Evolutionary conservation across 1,140 invertebrate species (phyloP).

Genomic region (Rhyzopertha dominica): DNA sequence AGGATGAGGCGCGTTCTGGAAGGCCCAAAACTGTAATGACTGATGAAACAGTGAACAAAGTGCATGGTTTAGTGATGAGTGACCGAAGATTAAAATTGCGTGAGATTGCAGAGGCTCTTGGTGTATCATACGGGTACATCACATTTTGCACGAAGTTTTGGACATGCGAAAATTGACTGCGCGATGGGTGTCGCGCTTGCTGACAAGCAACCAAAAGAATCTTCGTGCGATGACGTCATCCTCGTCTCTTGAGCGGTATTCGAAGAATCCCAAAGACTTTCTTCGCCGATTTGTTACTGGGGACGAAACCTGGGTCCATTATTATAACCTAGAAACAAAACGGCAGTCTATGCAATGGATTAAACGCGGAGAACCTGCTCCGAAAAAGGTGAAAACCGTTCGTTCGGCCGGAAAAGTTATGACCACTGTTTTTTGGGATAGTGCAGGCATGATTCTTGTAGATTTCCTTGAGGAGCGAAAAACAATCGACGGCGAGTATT

Average conservation of each 20-base stretch:
- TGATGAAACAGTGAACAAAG: too few relatives aligned
- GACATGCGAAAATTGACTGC: slow-evolving; percentile 10
- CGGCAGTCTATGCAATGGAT: slow-evolving; percentile 22
- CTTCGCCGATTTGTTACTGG: slow-evolving; percentile 28
- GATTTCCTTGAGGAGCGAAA: slow-evolving; percentile 14
- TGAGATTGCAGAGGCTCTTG: slow-evolving; percentile 6
- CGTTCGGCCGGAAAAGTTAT: slow-evolving; percentile 30
- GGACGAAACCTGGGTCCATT: slow-evolving; percentile 44
- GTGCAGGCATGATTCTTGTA: slow-evolving; percentile 15
- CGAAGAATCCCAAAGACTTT: slow-evolving; percentile 29
- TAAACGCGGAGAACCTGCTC: slow-evolving; percentile 24
- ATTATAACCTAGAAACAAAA: slow-evolving; percentile 40
- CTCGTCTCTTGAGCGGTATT: too few relatives aligned
- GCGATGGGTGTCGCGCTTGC: slow-evolving; percentile 33
- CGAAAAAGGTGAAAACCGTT: slow-evolving; percentile 22
- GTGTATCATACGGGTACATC: slow-evolving; percentile 16
- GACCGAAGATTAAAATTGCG: slow-evolving; percentile 19
- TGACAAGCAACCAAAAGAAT: slow-evolving; percentile 30
- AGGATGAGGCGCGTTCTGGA: too few relatives aligned
- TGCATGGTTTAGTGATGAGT: slow-evolving; percentile 26
- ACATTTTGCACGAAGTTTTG: slow-evolving; percentile 17
- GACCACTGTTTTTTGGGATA: slow-evolving; percentile 37
- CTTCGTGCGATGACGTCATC: slow-evolving; percentile 27
- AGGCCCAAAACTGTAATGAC: too few relatives aligned
- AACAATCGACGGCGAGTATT: slow-evolving; percentile 24